Evolutionary conservation across 2,797 vertebrate genomes (phyloP), one percentile per base, ranked within the genome.

Genomic region (Sylvilagus floridanus): DNA sequence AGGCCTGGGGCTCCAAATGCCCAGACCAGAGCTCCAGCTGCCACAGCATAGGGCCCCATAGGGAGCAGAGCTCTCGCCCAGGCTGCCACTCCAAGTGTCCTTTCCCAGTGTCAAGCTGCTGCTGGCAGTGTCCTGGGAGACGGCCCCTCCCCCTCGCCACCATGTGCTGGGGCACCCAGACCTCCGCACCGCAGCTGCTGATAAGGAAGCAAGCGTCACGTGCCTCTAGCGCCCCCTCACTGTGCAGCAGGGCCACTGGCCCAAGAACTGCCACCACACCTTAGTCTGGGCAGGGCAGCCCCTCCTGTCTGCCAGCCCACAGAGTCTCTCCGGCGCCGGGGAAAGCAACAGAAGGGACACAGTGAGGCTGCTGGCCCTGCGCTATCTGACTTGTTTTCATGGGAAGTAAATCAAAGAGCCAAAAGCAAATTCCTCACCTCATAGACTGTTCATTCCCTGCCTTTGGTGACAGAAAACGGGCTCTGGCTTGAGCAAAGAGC

Each of bases 381-480:
- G 1, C 85, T 97, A 84, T 96, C 93, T 82, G 83, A 84, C 92
- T 93, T 96, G 95, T 96, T 97, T 97, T 95, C 90, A 30, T 94
- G 82, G 75, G 87, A 96, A 95, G 77, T 65, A 50, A 92, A 84
- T 91, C 83, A 72, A 77, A 95, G 82, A 91, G 82, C 87, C 82
- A 91, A 94, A 95, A 96, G 82, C 71, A 94, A 95, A 95, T 96
- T 96, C 92, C 82, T 96, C 62, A 28, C 85, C 62, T 88, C 84
- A 1, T 52, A 72, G 87, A 37, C 37, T 35, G 24, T 91, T 76
- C 69, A 50, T 87, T 69, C 92, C 47, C 84, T 91, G 94, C 73
- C 65, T 88, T 82, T 73, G 69, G 63, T 87, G 81, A 32, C 66
- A 32, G 28, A 17, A 13, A 95, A 87, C 72, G 73, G 37, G 65